Percentiles rank a stretch among this genome's conserved stretches.
Evolutionary conservation across 1,140 invertebrate species (phyloP).

Genomic region (Oncopeltus fasciatus): DNA sequence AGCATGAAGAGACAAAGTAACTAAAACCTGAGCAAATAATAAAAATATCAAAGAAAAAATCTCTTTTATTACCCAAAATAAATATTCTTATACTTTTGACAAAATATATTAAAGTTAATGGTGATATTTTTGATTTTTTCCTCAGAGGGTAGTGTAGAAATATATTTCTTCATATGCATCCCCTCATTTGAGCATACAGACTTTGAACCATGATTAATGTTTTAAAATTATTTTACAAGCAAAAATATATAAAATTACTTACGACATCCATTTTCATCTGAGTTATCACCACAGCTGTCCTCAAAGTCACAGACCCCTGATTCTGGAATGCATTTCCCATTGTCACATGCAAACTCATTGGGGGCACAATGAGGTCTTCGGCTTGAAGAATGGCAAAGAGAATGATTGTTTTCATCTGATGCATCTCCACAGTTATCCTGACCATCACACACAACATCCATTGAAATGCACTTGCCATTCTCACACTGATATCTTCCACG

Average conservation of each 20-base stretch:
- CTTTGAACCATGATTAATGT: too few relatives aligned
- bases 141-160: too few relatives aligned
- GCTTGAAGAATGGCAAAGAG: slow-evolving; percentile 47
- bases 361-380: slow-evolving; percentile 38
- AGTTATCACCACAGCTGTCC: slow-evolving; percentile 65
- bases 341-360: slow-evolving; percentile 73
- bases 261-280: slow-evolving; percentile 83
- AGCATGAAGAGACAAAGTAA: too few relatives aligned
- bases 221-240: too few relatives aligned
- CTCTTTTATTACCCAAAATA: too few relatives aligned
- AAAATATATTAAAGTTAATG: too few relatives aligned
- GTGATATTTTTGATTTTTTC: too few relatives aligned
- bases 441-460: slow-evolving; percentile 70
- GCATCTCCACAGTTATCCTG: slow-evolving; percentile 85
- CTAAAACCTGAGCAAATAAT: too few relatives aligned
- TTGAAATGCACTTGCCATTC: slow-evolving; percentile 75
- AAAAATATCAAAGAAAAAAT: too few relatives aligned
- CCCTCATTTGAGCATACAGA: too few relatives aligned
- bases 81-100: too few relatives aligned
- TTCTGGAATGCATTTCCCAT: slow-evolving; percentile 74
- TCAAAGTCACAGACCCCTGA: slow-evolving; percentile 67
- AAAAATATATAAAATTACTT: slow-evolving; percentile 29
- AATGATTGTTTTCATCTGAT: slow-evolving; percentile 86
- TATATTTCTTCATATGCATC: too few relatives aligned
- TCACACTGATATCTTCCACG: slow-evolving; percentile 69